Evolutionary conservation across 2,113 vertebrate genomes (phyloP).

Genomic region (Peromyscus californicus): DNA sequence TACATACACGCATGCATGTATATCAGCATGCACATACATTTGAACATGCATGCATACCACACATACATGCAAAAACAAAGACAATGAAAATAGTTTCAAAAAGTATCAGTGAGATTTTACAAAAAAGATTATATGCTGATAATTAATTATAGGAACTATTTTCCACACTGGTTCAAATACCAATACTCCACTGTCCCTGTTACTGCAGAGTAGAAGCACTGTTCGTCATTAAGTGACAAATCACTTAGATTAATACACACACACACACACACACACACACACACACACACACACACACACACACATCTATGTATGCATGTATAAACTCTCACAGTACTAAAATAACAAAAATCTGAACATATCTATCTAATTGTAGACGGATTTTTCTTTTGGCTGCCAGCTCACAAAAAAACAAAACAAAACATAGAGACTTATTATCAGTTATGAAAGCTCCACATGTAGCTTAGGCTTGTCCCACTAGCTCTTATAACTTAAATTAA

Average conservation of each 20-base stretch:
- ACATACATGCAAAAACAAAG: not conserved
- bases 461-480: not conserved
- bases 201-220: conserved; percentile 9
- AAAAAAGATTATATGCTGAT: not conserved
- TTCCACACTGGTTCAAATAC: not conserved
- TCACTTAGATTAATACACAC: not conserved
- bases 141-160: conserved; percentile 31
- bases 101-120: not conserved
- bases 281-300: not conserved
- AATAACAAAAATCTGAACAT: conserved; percentile 7
- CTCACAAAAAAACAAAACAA: not conserved
- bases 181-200: not conserved
- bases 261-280: not conserved
- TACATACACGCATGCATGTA: not conserved
- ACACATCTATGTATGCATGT: too few species aligned
- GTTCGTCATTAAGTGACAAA: not conserved
- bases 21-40: not conserved
- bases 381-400: too few species aligned
- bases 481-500: not conserved
- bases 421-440: not conserved
- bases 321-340: not conserved
- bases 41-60: not conserved
- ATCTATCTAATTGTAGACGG: too few species aligned
- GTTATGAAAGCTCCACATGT: not conserved
- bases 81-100: not conserved